These are phyloP conservation scores for Nezara viridula DNA, from an alignment of 2,888 invertebrate species.

Conservation along the genomic window DNA sequence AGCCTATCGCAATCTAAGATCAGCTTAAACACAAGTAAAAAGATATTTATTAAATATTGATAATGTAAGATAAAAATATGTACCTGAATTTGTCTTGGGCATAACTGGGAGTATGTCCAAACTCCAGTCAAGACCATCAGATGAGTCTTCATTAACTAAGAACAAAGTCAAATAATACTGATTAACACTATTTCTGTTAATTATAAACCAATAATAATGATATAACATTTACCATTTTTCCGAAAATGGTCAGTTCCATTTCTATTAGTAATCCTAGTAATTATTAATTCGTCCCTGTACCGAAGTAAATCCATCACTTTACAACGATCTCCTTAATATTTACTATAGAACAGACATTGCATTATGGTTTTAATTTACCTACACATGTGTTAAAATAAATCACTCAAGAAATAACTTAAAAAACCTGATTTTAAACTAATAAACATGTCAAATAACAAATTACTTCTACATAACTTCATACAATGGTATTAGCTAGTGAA, in stretches of 20 bases:
- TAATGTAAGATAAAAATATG: neutral
- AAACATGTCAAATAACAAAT: slow-evolving; percentile 12
- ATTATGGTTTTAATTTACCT: neutral
- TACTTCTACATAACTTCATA: neutral
- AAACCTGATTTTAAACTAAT: neutral
- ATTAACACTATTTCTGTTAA: neutral
- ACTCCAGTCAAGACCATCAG: slow-evolving; percentile 56
- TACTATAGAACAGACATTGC: slow-evolving; percentile 10
- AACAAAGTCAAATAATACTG: neutral
- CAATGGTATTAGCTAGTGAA: neutral
- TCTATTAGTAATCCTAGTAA: slow-evolving; percentile 53
- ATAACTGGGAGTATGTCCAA: slow-evolving; percentile 56
- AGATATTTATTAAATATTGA: neutral
- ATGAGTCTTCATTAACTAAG: slow-evolving; percentile 49
- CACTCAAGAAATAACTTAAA: slow-evolving; percentile 13
- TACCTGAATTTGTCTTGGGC: slow-evolving; percentile 54
- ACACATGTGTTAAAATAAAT: neutral
- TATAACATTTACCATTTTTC: slow-evolving; percentile 38
- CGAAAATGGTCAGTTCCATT: slow-evolving; percentile 43
- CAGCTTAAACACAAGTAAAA: neutral
- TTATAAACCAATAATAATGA: neutral
- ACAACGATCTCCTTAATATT: neutral
- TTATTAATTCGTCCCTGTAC: slow-evolving; percentile 55
- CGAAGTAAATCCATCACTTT: slow-evolving; percentile 58
- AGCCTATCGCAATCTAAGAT: neutral